Conservation (phyloP, 2,797 vertebrate genomes). For the Antennarius maculatus region DNA sequence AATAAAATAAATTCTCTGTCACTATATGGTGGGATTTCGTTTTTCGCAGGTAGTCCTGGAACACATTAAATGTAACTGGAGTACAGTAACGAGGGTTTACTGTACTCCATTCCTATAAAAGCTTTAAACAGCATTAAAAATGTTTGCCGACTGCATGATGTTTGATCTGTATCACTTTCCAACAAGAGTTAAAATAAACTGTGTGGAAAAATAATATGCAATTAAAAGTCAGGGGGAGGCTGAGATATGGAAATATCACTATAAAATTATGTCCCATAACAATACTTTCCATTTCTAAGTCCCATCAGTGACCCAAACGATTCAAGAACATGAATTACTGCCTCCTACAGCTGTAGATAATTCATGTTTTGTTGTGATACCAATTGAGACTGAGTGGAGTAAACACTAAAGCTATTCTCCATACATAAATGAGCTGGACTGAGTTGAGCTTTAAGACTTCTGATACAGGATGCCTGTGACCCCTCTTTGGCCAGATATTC, state of each 20-base stretch:
- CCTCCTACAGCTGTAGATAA: not conserved
- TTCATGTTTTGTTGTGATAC: not conserved
- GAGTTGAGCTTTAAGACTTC: conserved; percentile 28
- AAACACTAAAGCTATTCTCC: conserved; percentile 4
- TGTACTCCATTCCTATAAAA: not conserved
- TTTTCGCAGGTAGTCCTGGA: too few species aligned
- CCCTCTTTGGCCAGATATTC: conserved; percentile 14
- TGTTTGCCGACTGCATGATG: conserved; percentile 4
- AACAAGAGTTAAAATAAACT: conserved; percentile 1
- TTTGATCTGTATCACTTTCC: not conserved
- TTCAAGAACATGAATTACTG: not conserved
- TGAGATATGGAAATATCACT: conserved; percentile 1
- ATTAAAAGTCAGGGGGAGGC: not conserved
- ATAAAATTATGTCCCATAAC: not conserved
- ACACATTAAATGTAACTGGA: too few species aligned
- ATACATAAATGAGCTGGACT: not conserved
- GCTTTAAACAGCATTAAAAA: not conserved
- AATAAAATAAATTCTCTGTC: too few species aligned
- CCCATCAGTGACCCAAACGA: not conserved
- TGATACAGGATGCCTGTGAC: conserved; percentile 16
- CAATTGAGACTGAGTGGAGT: not conserved
- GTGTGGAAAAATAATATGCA: conserved; percentile 8
- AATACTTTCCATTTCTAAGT: not conserved
- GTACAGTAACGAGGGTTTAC: too few species aligned
- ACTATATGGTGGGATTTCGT: too few species aligned